phyloP scores from a whole-genome alignment of 2,113 vertebrate genomes.

The Orycteropus afer region DNA sequence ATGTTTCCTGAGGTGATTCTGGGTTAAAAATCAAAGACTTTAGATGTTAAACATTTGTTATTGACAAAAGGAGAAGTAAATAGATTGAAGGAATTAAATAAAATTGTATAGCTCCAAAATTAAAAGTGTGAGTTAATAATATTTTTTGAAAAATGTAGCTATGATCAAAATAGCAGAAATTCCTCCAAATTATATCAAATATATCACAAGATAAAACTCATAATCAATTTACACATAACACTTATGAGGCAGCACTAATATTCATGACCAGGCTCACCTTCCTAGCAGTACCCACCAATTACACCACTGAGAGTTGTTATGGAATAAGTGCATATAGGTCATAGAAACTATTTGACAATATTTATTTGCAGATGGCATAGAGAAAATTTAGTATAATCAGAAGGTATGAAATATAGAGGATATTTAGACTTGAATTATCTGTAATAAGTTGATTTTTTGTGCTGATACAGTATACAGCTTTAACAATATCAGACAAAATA shows the following conservation, averaged over 20 bases:
- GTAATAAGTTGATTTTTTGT: neutral
- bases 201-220: neutral
- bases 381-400: neutral
- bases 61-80: neutral
- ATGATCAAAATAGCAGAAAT: accelerated
- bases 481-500: no score
- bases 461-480: neutral
- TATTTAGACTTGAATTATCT: neutral
- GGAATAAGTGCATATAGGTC: neutral
- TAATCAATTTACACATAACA: no score
- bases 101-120: neutral
- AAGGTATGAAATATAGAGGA: neutral
- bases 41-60: neutral
- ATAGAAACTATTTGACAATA: no score
- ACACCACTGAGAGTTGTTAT: accelerated
- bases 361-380: accelerated
- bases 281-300: neutral
- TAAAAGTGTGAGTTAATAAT: neutral
- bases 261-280: accelerated
- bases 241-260: accelerated
- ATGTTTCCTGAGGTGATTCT: neutral
- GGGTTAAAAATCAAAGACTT: neutral
- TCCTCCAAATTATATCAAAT: no score
- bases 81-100: neutral
- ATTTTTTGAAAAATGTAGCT: neutral